Conservation (phyloP, 2,113 vertebrate genomes). For the Semnornis frantzii region DNA sequence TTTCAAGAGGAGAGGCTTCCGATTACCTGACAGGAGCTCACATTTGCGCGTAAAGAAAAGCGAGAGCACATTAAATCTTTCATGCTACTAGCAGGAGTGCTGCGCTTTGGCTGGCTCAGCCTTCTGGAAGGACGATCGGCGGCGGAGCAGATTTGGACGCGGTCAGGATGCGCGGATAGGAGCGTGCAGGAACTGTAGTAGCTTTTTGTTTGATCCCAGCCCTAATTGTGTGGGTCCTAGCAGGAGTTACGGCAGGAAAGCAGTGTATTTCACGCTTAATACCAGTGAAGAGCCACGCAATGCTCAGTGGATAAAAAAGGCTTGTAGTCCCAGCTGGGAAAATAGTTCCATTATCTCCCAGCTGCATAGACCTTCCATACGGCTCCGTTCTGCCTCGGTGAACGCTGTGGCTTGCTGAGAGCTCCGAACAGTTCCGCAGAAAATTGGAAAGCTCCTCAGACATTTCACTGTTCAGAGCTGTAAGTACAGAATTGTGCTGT, state of each 20-base stretch:
- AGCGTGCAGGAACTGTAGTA: not conserved
- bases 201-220: slow-evolving; percentile 52
- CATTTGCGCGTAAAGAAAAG: slow-evolving; percentile 22
- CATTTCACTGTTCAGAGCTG: slow-evolving; percentile 64
- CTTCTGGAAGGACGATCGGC: slow-evolving; percentile 35
- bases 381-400: slow-evolving; percentile 82
- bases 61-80: slow-evolving; percentile 66
- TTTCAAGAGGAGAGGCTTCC: slow-evolving; percentile 52
- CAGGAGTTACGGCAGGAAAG: slow-evolving; percentile 42
- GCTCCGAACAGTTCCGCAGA: slow-evolving; percentile 69
- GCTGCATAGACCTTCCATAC: slow-evolving; percentile 76
- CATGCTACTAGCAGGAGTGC: slow-evolving; percentile 50
- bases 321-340: slow-evolving; percentile 76
- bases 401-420: slow-evolving; percentile 73
- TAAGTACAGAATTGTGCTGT: slow-evolving; percentile 70
- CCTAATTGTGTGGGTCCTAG: slow-evolving; percentile 58
- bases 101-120: slow-evolving; percentile 28
- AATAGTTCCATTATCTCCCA: slow-evolving; percentile 75
- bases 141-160: slow-evolving; percentile 16
- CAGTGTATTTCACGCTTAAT: slow-evolving; percentile 41
- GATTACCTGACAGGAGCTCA: slow-evolving; percentile 70
- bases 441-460: slow-evolving; percentile 56
- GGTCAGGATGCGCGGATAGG: slow-evolving; percentile 38
- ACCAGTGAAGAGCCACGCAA: slow-evolving; percentile 40
- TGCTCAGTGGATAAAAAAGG: slow-evolving; percentile 71